Conservation (phyloP, 2,888 invertebrate genomes). For the Cephalotes varians region DNA sequence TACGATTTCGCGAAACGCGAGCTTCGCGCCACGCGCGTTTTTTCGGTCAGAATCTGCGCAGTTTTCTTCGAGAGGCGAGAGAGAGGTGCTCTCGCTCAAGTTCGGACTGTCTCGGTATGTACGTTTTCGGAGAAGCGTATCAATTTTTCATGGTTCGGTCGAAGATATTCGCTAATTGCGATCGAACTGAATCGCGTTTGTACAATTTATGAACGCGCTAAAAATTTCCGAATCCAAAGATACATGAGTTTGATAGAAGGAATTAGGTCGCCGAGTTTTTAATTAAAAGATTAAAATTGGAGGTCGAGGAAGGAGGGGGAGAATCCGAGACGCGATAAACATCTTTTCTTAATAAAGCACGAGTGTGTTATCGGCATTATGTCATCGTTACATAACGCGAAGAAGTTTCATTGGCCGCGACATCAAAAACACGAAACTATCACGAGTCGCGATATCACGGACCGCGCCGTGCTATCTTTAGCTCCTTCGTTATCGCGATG, state of each 20-base stretch:
- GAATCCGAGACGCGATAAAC: neutral
- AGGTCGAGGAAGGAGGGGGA: too few relatives aligned
- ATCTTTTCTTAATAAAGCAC: neutral
- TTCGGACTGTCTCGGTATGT: too few relatives aligned
- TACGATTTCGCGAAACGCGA: conserved; percentile 38
- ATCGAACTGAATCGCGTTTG: neutral
- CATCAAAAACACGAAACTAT: conserved; percentile 1
- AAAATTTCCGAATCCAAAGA: neutral
- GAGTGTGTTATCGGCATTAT: conserved; percentile 18
- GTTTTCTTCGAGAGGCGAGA: neutral
- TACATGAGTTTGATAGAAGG: neutral
- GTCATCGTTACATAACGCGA: conserved; percentile 24
- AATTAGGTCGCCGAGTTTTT: neutral
- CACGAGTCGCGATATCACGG: neutral
- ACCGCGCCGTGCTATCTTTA: neutral
- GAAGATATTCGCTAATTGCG: neutral
- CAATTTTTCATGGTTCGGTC: neutral
- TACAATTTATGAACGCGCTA: neutral
- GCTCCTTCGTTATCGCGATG: conserved; percentile 46
- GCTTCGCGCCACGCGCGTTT: neutral
- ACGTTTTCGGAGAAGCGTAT: neutral
- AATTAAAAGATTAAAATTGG: neutral
- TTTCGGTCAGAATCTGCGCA: neutral
- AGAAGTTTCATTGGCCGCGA: neutral
- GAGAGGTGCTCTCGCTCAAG: too few relatives aligned